Evolutionary conservation across 2,113 vertebrate species (phyloP).

Genomic region (Mustelus asterias): DNA sequence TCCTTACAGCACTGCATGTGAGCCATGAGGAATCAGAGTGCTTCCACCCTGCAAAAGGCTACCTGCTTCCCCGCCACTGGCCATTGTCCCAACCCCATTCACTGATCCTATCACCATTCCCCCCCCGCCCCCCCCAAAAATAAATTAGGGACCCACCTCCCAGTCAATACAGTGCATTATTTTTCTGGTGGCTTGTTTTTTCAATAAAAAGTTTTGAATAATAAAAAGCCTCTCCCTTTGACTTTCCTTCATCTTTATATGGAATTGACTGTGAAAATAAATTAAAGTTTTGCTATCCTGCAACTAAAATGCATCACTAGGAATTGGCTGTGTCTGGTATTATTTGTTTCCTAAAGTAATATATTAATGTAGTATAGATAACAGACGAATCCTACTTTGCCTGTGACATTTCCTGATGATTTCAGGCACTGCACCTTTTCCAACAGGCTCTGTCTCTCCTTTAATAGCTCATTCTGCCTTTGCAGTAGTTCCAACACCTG

Average conservation of each 20-base stretch:
- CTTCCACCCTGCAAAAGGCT: background rate
- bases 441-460: constrained; percentile 69
- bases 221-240: background rate
- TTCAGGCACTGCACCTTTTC: constrained; percentile 68
- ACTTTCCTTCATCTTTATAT: background rate
- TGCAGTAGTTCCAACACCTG: constrained; percentile 81
- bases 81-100: no score
- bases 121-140: no score
- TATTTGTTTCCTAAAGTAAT: background rate
- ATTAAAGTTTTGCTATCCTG: background rate
- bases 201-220: background rate
- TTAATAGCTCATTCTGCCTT: constrained; percentile 79
- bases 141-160: no score
- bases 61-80: background rate
- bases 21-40: background rate
- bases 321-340: background rate
- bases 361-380: background rate
- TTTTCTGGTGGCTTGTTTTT: background rate
- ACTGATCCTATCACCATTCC: no score
- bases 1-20: background rate
- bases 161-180: background rate
- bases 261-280: background rate
- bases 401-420: constrained; percentile 25
- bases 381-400: constrained; percentile 18
- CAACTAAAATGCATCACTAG: background rate